These are phyloP conservation scores for Fregata magnificens DNA, from an alignment of 2,113 vertebrate species.

Conservation along the genomic window DNA sequence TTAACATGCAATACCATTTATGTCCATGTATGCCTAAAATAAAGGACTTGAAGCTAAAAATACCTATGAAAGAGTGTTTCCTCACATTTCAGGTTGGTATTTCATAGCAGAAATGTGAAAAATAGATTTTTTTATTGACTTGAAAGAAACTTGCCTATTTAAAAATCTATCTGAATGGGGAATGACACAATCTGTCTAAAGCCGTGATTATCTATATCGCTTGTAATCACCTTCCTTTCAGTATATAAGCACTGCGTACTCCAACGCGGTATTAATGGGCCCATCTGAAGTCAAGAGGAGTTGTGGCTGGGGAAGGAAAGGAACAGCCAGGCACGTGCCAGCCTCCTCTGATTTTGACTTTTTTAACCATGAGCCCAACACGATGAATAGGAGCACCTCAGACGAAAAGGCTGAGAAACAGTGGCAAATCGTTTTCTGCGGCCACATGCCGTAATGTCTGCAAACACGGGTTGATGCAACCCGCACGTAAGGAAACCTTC, in stretches of 20 bases:
- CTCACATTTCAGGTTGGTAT: not conserved
- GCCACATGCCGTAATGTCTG: fast-evolving
- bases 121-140: not conserved
- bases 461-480: not conserved
- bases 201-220: fast-evolving
- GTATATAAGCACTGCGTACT: fast-evolving
- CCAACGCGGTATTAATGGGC: fast-evolving
- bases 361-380: not conserved
- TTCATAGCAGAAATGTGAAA: not conserved
- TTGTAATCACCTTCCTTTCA: not conserved
- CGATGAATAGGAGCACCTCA: not conserved
- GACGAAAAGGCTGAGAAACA: not conserved
- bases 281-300: not conserved
- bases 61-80: not conserved
- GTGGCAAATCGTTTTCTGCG: not conserved
- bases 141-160: not conserved
- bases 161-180: not conserved
- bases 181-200: not conserved
- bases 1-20: not conserved
- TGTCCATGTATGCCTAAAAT: not conserved
- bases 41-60: not conserved
- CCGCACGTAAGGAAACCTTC: not conserved
- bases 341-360: not conserved
- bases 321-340: not conserved
- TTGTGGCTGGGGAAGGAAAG: not conserved